Base-by-base conservation (phyloP, 2,888 invertebrate genomes). In the Drosophila anomelani region DNA sequence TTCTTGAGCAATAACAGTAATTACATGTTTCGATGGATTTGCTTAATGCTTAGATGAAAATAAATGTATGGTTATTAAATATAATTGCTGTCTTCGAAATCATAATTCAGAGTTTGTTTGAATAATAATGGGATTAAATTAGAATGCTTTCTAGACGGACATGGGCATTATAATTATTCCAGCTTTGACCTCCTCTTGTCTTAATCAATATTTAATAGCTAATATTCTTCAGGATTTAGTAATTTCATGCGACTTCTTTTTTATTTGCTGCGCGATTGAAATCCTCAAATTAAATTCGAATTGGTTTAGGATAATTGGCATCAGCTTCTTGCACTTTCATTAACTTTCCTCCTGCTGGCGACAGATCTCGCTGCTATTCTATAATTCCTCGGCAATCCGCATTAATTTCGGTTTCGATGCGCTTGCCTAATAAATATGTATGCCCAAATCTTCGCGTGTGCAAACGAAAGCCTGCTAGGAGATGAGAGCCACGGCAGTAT, bases 351-450 rank as follows among this genome's bases (percentile, higher is more conserved):
- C 58, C 43, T 63, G 53, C 38, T 44, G 49, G 77, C 75, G 86
- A 80, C 72, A 87, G 60, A 70, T 74, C 64, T 53, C 56, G 32
- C 12, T 56, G 67, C 43, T 53, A 62, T 75, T 71, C 49, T 66
- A 47, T 59, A 79, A 80, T 77, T 87, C 78, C 51, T 46, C 36
- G 51, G 29, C 63, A 76, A 64, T 76, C 60, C 43, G 75, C 62
- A 66, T 76, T 74, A 64, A 85, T 88, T 88, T 86, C 85, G 76
- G 69, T 85, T 85, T 85, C 88, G 73, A 75, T 72, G 75, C 72
- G 55, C 63, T 39, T 39, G 71, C 72, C 49, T 49, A 29, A 56
- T 68, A 69, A 64, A 75, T 64, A 63, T 57, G 64, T 72, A 64
- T 67, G 75, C 69, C 83, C 62, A 73, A 77, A 84, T 73, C 71